These are phyloP conservation scores for Patella pellucida DNA, from an alignment of 2,888 invertebrate species.

Conservation along the genomic window DNA sequence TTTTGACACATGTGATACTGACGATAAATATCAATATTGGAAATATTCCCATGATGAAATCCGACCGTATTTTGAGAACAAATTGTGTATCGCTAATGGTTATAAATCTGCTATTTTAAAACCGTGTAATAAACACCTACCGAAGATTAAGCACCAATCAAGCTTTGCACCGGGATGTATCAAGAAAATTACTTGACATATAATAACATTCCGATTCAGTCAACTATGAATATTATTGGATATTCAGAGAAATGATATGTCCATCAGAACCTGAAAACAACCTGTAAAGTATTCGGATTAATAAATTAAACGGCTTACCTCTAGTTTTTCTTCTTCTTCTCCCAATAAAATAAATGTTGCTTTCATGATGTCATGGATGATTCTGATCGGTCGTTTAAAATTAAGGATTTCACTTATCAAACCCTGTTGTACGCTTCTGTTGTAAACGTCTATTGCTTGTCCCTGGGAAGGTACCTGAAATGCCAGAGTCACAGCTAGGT, in stretches of 20 bases:
- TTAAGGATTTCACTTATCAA: slow-evolving; percentile 43
- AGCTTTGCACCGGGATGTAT: too few relatives aligned
- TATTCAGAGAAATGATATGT: too few relatives aligned
- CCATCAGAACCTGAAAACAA: too few relatives aligned
- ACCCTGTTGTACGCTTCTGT: slow-evolving; percentile 4
- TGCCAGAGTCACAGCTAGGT: slow-evolving; percentile 37
- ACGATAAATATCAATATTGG: background rate
- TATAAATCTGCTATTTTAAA: background rate
- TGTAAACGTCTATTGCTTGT: too few relatives aligned
- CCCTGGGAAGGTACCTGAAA: slow-evolving; percentile 35
- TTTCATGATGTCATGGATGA: slow-evolving; percentile 42
- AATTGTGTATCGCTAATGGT: background rate
- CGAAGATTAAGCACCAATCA: background rate
- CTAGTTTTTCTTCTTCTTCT: slow-evolving; percentile 30
- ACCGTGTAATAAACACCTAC: background rate
- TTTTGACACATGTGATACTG: background rate
- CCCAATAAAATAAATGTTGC: slow-evolving; percentile 46
- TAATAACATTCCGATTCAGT: too few relatives aligned
- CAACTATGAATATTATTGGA: too few relatives aligned
- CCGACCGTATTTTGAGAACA: background rate
- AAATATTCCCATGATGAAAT: background rate
- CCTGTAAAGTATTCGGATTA: too few relatives aligned
- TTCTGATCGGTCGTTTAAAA: slow-evolving; percentile 39
- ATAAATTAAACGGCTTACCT: slow-evolving; percentile 26
- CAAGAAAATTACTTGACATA: too few relatives aligned